Conservation (phyloP, 1,140 invertebrate species). For the Aethina tumida region DNA sequence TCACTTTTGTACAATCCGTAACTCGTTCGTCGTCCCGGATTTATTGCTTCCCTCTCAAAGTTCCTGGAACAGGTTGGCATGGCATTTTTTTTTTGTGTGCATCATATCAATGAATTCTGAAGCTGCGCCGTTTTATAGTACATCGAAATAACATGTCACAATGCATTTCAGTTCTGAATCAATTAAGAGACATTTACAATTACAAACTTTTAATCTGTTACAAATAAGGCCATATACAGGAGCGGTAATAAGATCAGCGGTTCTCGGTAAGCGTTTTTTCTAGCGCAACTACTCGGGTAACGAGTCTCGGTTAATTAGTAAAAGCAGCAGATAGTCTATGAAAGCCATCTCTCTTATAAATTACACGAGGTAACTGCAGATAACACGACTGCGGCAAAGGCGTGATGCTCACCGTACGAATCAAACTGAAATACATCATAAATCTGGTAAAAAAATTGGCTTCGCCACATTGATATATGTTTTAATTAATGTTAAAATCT, state of each 20-base stretch:
- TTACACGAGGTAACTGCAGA: no score
- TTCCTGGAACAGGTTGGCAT: no score
- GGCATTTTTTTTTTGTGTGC: no score
- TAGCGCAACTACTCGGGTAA: constrained; percentile 23
- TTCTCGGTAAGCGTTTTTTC: constrained; percentile 27
- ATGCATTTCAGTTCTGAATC: no score
- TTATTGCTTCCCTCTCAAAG: no score
- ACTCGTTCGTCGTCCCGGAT: no score
- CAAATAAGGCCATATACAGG: constrained; percentile 27
- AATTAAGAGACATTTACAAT: constrained; percentile 29
- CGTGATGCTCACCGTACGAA: constrained; percentile 7
- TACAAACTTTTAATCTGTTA: constrained; percentile 30
- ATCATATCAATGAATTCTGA: no score
- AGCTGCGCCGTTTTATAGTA: no score
- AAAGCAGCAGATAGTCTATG: constrained; percentile 21
- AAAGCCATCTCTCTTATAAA: no score
- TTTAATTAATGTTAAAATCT: constrained; percentile 5
- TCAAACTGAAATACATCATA: constrained; percentile 4
- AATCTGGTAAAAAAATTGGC: constrained; percentile 3
- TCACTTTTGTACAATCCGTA: no score
- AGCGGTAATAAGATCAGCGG: constrained; percentile 19
- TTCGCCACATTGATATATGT: constrained; percentile 1
- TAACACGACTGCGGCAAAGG: not conserved
- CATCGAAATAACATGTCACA: no score
- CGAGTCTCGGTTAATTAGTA: constrained; percentile 30